phyloP scores from a whole-genome alignment of 2,797 vertebrate species.

The Epinephelus coioides region DNA sequence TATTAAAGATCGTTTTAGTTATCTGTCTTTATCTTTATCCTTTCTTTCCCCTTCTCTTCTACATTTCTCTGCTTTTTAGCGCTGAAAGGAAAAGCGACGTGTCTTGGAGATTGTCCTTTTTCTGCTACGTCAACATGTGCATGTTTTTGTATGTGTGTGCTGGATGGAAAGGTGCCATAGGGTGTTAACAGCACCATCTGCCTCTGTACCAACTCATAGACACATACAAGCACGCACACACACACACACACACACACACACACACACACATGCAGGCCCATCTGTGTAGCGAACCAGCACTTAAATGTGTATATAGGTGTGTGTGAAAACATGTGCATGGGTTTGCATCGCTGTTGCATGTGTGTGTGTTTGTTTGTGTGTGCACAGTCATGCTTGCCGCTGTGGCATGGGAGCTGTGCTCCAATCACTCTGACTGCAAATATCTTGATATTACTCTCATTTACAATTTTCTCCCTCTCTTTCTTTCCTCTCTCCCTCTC shows the following conservation, averaged over 20 bases:
- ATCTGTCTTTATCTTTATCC: neutral
- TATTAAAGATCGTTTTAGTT: neutral
- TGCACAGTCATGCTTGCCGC: conserved; percentile 8
- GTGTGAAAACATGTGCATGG: neutral
- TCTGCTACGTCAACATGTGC: conserved; percentile 14
- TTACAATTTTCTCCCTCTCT: conserved; percentile 37
- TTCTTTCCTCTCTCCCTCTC: neutral
- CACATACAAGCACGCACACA: neutral
- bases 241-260: neutral
- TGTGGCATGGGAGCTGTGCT: conserved; percentile 29
- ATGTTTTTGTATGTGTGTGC: conserved; percentile 3
- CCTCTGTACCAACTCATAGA: conserved; percentile 24
- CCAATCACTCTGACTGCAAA: conserved; percentile 52
- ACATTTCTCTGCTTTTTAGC: neutral
- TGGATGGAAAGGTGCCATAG: conserved; percentile 47
- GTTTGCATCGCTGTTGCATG: conserved; percentile 20
- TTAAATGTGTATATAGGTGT: neutral
- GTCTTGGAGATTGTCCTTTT: conserved; percentile 1
- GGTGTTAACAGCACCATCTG: conserved; percentile 60
- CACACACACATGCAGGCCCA: neutral
- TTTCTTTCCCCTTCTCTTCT: neutral
- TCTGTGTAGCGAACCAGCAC: conserved; percentile 30
- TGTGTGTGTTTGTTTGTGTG: neutral
- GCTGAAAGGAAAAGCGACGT: neutral
- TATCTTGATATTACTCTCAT: conserved; percentile 58